Base-by-base conservation (phyloP, 1,140 invertebrate species). In the Alviniconcha marisindica region DNA sequence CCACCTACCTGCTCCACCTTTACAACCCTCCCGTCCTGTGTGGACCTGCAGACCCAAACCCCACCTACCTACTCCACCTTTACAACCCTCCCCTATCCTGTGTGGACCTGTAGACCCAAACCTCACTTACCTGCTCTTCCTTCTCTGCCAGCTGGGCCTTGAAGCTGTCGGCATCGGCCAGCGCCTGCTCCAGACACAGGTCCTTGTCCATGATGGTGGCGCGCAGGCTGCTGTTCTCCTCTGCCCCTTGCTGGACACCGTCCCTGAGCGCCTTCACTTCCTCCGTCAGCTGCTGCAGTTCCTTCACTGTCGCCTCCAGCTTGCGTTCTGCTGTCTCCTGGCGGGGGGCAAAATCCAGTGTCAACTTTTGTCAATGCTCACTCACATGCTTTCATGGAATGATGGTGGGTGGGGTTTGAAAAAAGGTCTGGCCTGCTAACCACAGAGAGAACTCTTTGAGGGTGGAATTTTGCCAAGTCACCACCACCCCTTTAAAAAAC, bases 191-290 rank as follows among this genome's bases (percentile, higher is more conserved):
- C 69, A 77, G 24, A 12, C 73, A 42, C 15, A 87, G 66, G 76
- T 81, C 81, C 31, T 81, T 87, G 48, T 87, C 85, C 83, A 81
- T 84, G 40, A 84, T 44, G 21, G 79, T 77, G n/a, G 81, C 83
- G 18, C 77, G 69, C 69, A 87, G 63, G 10, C 36, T 78, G 74
- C 78, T 54, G 40, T 83, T 83, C 24, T 77, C 18, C 51, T 84
- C 76, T 10, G 82, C 77, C 28, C 28, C 81, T 28, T 77, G 71
- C n/a, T 56, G 60, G 1, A 60, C 38, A n/a, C 80, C 73, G 38
- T 86, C 78, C 44, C 86, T 77, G 4, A 87, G 28, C 18, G 77
- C 78, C n/a, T 82, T 63, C 3, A 84, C 60, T 77, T 87, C 85
- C 54, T 71, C 60, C 31, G 74, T 79, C 31, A 86, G n/a, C 36